These are phyloP conservation scores for Drosophila ogumai DNA, from an alignment of 1,140 invertebrate species.

Conservation along the genomic window DNA sequence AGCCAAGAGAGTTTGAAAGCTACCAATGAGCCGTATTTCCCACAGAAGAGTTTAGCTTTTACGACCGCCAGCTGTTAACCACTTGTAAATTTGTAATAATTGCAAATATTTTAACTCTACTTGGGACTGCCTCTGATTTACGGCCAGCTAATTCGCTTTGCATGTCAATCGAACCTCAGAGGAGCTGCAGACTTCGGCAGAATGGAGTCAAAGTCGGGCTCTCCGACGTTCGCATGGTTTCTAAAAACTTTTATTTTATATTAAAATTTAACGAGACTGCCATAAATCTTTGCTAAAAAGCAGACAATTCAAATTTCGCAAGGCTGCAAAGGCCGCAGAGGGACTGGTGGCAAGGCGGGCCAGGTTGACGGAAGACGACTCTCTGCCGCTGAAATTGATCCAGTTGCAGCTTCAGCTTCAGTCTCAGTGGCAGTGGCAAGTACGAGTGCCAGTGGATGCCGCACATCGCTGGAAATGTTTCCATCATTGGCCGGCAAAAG, in stretches of 20 bases:
- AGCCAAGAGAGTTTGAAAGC: neutral
- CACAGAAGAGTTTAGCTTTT: conserved; percentile 25
- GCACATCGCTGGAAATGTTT: conserved; percentile 74
- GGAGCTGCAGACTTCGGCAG: conserved; percentile 2
- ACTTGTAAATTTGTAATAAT: conserved; percentile 70
- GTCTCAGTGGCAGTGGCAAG: conserved; percentile 33
- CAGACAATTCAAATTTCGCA: conserved; percentile 82
- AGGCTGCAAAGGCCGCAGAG: conserved; percentile 7
- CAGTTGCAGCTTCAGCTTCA: conserved; percentile 62
- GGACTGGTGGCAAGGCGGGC: neutral
- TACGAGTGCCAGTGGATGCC: conserved; percentile 51
- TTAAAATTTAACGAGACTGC: conserved; percentile 84
- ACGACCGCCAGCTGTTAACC: conserved; percentile 34
- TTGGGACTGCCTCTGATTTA: conserved; percentile 52
- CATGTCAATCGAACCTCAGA: conserved; percentile 65
- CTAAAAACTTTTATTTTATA: conserved; percentile 82
- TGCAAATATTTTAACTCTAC: conserved; percentile 45
- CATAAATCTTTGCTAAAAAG: conserved; percentile 83
- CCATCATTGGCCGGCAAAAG: conserved; percentile 55
- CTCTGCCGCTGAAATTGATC: conserved; percentile 79
- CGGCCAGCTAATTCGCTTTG: conserved; percentile 75
- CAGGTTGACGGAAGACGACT: conserved; percentile 65
- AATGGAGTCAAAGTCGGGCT: neutral
- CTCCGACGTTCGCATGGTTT: conserved; percentile 48
- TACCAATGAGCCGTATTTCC: conserved; percentile 14